Base-by-base conservation (phyloP, 2,888 invertebrate genomes). In the Mythimna loreyi region DNA sequence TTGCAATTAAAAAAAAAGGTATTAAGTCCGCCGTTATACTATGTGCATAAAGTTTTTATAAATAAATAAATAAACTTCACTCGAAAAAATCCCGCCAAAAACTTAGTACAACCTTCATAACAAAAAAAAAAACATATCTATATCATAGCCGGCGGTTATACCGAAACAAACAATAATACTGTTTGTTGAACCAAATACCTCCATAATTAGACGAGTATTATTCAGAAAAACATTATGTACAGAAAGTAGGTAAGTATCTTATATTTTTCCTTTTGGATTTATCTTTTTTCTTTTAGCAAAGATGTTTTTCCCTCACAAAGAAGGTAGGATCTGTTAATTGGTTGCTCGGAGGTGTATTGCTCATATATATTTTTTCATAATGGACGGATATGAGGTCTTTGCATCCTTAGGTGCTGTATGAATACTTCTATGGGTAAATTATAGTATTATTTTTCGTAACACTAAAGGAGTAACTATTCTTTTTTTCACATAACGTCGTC, bases 311-410 rank as follows among this genome's bases (percentile, higher is more conserved):
- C 16, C 45, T 6, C 57, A 60, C 59, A 66, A 73, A 67, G 45
- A 13, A 58, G 25, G 33, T 33, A 30, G 57, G 28, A 28, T 16
- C 62, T 74, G 57, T 59, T 77, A 79, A 77, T 79, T 74, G 79
- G 76, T 74, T 68, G 47, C 30, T 72, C 49, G 16, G 43, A 23
- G 47, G 13, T 21, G n/a, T 55, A 40, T 49, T 59, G 30, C 52
- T 61, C 36, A 16, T 60, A 49, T 60, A 49, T 56, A 0, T 64
- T 53, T 70, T 63, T 45, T 36, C 25, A 21, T 59, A 72, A 65
- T 59, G 58, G 23, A 16, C 25, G 56, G 63, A 72, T 57, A 76
- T 63, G 63, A 63, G 43, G 25, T 45, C 30, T 52, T 67, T n/a
- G 16, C n/a, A 40, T 28, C 11, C 52, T 47, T 11, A 19, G 16